Evolutionary conservation across 2,113 vertebrate genomes (phyloP), one percentile per base, ranked within the genome.

Genomic region (Toxotes chatareus): DNA sequence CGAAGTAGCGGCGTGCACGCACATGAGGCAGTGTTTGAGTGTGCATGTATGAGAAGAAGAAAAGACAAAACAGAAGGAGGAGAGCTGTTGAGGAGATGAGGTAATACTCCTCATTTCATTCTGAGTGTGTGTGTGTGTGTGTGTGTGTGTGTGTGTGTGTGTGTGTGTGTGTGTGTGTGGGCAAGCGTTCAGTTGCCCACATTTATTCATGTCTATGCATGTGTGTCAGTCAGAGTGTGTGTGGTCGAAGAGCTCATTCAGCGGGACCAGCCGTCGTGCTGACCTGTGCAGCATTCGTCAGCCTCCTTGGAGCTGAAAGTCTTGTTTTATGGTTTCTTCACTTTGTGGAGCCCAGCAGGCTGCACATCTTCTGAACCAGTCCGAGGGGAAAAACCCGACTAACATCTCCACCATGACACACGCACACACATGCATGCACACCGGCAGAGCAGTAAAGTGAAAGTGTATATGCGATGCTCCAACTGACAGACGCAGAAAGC

Each of bases 1-100:
- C 82, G 87, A 85, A 86, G 72, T 59, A 62, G 74, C 19, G 75
- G 75, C 40, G 68, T 73, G 76, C 77, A 76, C 5, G 53, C 0
- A 59, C 55, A 66, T 83, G 85, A 85, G 64, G 79, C 86, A 83
- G 66, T 86, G 88, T 74, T 89, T 73, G 56, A 56, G 84, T 60
- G 78, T 74, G 70, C 63, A 34, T 66, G 63, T 75, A 84, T 75
- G 85, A 63, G 82, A 83, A 65, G 80, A 79, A 64, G 53, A 53
- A 73, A 76, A 82, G 76, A 86, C 80, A 84, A 76, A 91, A 89
- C 46, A 84, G 51, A 83, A 47, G n/a, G 81, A 90, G 36, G 55
- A 80, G 86, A 73, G 84, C 79, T 80, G 31, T 89, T 73, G 79
- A 82, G 77, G 87, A 69, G 88, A 83, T 93, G 93, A 93, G 87